Percentiles rank a stretch among this genome's conserved stretches.
Conservation (phyloP, 2,113 vertebrate species). For the Pangasianodon hypophthalmus region DNA sequence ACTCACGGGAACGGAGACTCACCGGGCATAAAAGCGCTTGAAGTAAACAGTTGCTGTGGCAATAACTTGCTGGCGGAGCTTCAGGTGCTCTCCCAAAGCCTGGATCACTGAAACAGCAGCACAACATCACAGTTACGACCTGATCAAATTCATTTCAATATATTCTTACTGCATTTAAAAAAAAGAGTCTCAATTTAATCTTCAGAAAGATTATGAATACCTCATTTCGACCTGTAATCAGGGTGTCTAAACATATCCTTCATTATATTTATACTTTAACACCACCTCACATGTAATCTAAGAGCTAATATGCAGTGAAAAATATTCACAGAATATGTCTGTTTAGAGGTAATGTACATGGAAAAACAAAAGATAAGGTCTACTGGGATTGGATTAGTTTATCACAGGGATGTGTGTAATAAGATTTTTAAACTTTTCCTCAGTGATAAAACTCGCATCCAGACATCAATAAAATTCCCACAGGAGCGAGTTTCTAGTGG, state of each 20-base stretch:
- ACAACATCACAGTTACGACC: not conserved
- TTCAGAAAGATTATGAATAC: not conserved
- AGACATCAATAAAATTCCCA: no score
- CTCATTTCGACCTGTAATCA: no score
- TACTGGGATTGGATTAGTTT: not conserved
- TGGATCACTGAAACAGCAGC: slow-evolving; percentile 75
- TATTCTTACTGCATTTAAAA: not conserved
- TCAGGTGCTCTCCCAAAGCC: slow-evolving; percentile 97
- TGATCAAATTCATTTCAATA: not conserved
- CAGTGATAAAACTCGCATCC: no score
- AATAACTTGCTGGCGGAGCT: slow-evolving; percentile 98
- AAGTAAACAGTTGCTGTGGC: slow-evolving; percentile 99
- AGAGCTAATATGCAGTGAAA: no score
- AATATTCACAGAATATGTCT: no score
- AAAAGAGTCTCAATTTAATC: not conserved
- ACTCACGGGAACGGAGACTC: slow-evolving; percentile 42
- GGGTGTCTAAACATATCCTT: not conserved
- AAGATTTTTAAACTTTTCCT: not conserved
- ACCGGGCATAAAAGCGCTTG: slow-evolving; percentile 99
- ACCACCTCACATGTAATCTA: not conserved
- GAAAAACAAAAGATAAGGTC: not conserved
- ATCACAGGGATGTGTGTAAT: not conserved
- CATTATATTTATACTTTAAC: not conserved
- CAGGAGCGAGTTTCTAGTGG: not conserved
- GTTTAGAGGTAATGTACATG: no score